These are phyloP conservation scores for Drosophila carrolli DNA, from an alignment of 1,140 invertebrate species.

Conservation along the genomic window DNA sequence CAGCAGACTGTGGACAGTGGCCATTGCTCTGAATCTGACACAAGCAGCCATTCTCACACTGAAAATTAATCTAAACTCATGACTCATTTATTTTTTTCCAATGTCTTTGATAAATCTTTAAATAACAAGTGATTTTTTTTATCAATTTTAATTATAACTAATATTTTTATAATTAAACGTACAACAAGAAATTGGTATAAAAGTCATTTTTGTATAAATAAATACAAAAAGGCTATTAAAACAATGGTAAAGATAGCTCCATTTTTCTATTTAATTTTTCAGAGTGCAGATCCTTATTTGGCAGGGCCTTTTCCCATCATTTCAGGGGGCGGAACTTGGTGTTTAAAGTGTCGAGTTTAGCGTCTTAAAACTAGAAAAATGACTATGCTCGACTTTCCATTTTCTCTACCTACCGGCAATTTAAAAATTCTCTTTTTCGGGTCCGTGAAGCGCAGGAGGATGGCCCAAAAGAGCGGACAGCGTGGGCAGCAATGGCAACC, in stretches of 20 bases:
- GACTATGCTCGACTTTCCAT: conserved; percentile 30
- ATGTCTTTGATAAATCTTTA: too few species aligned
- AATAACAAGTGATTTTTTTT: too few species aligned
- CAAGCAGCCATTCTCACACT: background rate
- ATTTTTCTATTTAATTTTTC: too few species aligned
- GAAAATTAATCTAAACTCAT: too few species aligned
- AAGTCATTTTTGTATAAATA: too few species aligned
- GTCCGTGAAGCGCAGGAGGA: conserved; percentile 27
- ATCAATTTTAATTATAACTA: too few species aligned
- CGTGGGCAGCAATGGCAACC: conserved; percentile 26
- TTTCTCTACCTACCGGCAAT: conserved; percentile 37
- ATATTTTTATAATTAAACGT: too few species aligned
- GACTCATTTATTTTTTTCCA: too few species aligned
- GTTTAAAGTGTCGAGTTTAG: conserved; percentile 81
- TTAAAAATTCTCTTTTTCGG: conserved; percentile 56
- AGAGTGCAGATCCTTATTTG: conserved; percentile 1
- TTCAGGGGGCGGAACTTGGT: conserved; percentile 40
- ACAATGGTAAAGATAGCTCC: too few species aligned
- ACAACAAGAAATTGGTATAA: too few species aligned
- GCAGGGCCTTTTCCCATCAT: conserved; percentile 4
- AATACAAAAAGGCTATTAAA: too few species aligned
- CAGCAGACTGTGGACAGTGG: conserved; percentile 27
- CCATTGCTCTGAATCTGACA: conserved; percentile 35
- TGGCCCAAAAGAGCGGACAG: conserved; percentile 30
- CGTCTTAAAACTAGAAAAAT: conserved; percentile 72